Evolutionary conservation across 92 coral and sea anemone species (phyloP).

Genomic region (Epizoanthus fatuus): DNA sequence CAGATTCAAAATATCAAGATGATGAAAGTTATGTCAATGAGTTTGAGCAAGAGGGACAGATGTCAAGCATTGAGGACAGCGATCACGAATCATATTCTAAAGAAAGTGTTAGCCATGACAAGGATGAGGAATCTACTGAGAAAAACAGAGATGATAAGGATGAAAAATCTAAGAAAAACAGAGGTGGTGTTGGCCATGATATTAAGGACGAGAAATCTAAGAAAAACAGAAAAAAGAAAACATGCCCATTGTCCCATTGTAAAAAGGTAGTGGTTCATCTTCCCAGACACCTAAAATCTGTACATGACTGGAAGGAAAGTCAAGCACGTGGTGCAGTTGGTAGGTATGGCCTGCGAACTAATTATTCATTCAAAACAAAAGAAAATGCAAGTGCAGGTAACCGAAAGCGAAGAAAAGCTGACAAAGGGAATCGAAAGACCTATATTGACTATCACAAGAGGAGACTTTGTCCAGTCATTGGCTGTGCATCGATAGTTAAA

Average conservation of each 20-base stretch:
- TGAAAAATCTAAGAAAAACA: slow-evolving; percentile 23
- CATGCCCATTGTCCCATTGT: slow-evolving; percentile 40
- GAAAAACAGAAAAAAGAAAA: slow-evolving; percentile 39
- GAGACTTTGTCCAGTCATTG: slow-evolving; percentile 32
- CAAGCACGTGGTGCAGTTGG: slow-evolving; percentile 17
- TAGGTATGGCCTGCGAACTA: slow-evolving; percentile 18
- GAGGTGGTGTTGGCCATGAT: background rate
- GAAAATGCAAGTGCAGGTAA: slow-evolving; percentile 47
- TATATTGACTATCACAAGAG: slow-evolving; percentile 30
- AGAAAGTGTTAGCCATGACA: background rate
- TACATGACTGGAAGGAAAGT: slow-evolving; percentile 22
- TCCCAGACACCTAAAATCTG: slow-evolving; percentile 36
- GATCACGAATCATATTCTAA: background rate
- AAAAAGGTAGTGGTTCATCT: slow-evolving; percentile 27
- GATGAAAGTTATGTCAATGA: background rate
- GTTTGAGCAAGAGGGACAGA: slow-evolving; percentile 17
- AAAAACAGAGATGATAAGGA: background rate
- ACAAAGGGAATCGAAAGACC: background rate
- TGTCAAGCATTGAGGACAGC: slow-evolving; percentile 3
- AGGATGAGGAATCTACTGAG: too few species aligned
- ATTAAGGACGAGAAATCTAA: slow-evolving; percentile 24
- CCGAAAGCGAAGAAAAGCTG: slow-evolving; percentile 9
- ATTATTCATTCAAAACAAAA: slow-evolving; percentile 37
- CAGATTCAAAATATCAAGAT: background rate
- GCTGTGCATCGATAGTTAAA: slow-evolving; percentile 38